Base-by-base conservation (phyloP, 2,797 vertebrate species). In the Micromesistius poutassou region DNA sequence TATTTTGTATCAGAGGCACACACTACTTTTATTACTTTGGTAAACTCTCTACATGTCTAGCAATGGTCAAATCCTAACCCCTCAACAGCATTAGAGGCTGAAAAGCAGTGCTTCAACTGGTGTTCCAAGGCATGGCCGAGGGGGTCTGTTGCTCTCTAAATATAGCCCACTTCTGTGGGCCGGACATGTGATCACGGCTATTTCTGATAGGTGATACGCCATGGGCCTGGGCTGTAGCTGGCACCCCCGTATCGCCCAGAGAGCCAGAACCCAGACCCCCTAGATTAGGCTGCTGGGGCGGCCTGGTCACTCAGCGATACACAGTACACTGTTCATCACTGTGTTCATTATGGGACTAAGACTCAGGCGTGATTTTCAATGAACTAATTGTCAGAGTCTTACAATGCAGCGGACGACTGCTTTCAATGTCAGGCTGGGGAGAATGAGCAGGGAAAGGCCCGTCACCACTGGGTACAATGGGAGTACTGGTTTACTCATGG, bases 101-200 rank as follows among this genome's bases (percentile, higher is more conserved):
- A 62, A 77, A 31, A 74, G 30, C 70, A 33, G 13, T 70, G 74
- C 79, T 76, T 62, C 74, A 75, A 76, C 50, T 80, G 74, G 77
- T 77, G 78, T 86, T 77, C 85, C 74, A 83, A 88, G 84, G 84
- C 81, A 82, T 88, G 82, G 30, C 79, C 81, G 73, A 35, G 77
- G 77, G 83, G 76, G 84, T 74, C 82, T 66, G 83, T 86, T 88
- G 83, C 77, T 74, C 75, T 77, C 92, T 94, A 94, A 94, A 91
- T 90, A 88, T 94, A 94, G 87, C 82, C 74, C 82, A 87, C 89
- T 93, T 91, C 84, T 89, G 81, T 82, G 79, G 85, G 85, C 79
- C 81, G 80, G 85, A 88, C 94, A 94, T 94, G 92, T 93, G 93
- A 93, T 93, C 89, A 84, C 75, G 77, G 89, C 89, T 95, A 94